phyloP scores from a whole-genome alignment of 2,113 vertebrate genomes.

The Terrapene triunguis region DNA sequence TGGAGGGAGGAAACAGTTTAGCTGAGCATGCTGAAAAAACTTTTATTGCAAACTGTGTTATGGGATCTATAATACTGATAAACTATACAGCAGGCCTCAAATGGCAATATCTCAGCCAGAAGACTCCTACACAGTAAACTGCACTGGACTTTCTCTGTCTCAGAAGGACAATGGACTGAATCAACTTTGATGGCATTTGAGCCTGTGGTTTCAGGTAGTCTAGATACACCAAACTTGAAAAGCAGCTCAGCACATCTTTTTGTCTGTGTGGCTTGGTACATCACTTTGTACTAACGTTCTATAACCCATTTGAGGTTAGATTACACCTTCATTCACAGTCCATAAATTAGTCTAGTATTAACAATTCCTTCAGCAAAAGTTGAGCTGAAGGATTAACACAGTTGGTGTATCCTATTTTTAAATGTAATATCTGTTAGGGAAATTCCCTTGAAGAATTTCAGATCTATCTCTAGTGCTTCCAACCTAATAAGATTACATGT shows the following conservation, averaged over 20 bases:
- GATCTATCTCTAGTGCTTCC: not conserved
- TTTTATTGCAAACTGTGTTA: not conserved
- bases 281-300: not conserved
- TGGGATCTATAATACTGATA: not conserved
- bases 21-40: not conserved
- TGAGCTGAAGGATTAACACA: not conserved
- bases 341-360: not conserved
- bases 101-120: not conserved
- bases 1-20: not conserved
- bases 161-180: not conserved
- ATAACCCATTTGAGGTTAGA: not conserved
- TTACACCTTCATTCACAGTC: not conserved
- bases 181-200: not conserved
- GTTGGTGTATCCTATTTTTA: not conserved
- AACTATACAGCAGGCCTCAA: not conserved
- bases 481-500: not conserved
- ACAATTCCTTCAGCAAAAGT: not conserved
- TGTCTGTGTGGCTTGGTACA: not conserved
- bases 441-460: not conserved
- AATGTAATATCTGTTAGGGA: not conserved
- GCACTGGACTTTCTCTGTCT: not conserved
- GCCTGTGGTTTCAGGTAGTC: not conserved
- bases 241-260: not conserved
- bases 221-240: not conserved
- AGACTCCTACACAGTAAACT: not conserved